These are phyloP conservation scores for Diprion similis DNA, from an alignment of 1,140 invertebrate species.

Conservation along the genomic window DNA sequence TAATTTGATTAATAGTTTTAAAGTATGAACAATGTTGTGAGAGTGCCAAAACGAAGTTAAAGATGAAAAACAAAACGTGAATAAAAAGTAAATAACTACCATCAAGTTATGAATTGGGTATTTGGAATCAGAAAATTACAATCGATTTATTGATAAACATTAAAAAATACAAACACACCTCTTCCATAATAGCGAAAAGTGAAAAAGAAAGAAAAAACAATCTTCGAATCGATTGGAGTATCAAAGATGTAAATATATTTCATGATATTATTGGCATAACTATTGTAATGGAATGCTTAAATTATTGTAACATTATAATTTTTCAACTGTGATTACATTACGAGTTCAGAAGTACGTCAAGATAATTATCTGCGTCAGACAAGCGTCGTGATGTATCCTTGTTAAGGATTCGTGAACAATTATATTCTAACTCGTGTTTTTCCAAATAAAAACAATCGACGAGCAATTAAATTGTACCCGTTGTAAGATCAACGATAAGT, in stretches of 20 bases:
- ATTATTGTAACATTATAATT: not conserved
- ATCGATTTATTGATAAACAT: not conserved
- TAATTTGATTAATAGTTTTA: too few relatives aligned
- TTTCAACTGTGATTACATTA: not conserved
- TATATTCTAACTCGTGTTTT: too few relatives aligned
- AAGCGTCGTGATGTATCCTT: too few relatives aligned
- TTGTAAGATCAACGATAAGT: too few relatives aligned
- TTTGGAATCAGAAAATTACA: not conserved
- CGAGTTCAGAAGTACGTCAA: not conserved
- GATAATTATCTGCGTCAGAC: too few relatives aligned
- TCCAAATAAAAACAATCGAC: too few relatives aligned
- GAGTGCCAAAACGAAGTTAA: not conserved
- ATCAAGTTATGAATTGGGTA: too few relatives aligned
- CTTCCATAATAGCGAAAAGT: not conserved
- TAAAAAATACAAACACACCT: not conserved
- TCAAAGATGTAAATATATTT: not conserved
- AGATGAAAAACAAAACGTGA: too few relatives aligned
- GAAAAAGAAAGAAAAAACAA: not conserved
- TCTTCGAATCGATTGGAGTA: not conserved
- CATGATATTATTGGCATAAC: not conserved
- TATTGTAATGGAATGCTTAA: not conserved
- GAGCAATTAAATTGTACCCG: too few relatives aligned
- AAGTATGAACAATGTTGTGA: not conserved
- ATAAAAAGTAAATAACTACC: too few relatives aligned
- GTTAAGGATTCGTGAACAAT: too few relatives aligned